Evolutionary conservation across 2,113 vertebrate genomes (phyloP).

Genomic region (Bos indicus): DNA sequence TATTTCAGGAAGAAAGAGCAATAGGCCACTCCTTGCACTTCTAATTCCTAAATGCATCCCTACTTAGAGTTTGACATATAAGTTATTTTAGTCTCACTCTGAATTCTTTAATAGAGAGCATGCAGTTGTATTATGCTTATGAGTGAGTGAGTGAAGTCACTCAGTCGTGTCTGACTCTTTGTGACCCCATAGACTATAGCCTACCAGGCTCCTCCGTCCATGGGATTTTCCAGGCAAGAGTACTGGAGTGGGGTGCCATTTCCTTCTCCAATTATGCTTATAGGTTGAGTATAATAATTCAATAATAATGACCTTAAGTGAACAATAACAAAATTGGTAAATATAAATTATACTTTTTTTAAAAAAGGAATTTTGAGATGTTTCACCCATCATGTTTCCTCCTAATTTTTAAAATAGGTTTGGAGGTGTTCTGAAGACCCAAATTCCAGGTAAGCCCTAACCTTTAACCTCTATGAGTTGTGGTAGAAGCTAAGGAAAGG

Average conservation of each 20-base stretch:
- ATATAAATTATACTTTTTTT: background rate
- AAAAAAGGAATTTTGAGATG: background rate
- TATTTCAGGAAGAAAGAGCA: constrained; percentile 11
- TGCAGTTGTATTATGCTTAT: background rate
- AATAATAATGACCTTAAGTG: background rate
- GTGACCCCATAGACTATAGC: no score
- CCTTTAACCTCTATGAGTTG: background rate
- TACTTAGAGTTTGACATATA: background rate
- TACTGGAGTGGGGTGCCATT: no score
- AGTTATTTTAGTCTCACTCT: background rate
- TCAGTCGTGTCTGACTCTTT: no score
- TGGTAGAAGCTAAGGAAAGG: background rate
- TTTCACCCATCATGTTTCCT: background rate
- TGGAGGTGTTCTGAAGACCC: background rate
- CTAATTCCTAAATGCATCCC: background rate
- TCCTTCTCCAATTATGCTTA: background rate
- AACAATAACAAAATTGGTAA: background rate
- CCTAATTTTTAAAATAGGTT: background rate
- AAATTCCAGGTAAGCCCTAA: background rate
- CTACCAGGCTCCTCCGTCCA: no score
- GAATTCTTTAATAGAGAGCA: background rate
- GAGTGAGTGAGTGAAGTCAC: no score
- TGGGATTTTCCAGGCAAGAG: no score
- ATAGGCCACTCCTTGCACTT: background rate
- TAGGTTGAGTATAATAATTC: background rate